Evolutionary conservation across 2,888 invertebrate genomes (phyloP), one percentile per base, ranked within the genome.

Genomic region (Cantharis nigra): DNA sequence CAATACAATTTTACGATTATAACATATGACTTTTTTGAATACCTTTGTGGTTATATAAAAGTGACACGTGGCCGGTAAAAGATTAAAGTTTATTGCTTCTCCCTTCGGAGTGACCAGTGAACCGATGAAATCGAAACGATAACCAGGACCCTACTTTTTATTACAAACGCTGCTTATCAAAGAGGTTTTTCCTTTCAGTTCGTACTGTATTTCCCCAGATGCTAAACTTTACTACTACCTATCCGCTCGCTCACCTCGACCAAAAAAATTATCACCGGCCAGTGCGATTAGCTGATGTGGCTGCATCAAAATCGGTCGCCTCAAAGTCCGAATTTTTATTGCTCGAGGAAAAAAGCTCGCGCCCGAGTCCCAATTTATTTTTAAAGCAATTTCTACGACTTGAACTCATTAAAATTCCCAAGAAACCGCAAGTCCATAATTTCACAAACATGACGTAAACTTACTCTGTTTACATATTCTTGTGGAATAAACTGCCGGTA

Each of bases 381-480:
- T n/a, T 20, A 67, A 67, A 67, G 26, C 80, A 80, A 82, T 80
- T 81, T 82, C 81, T 82, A 80, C 83, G 72, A 85, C 84, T 84
- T 26, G 82, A 83, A 74, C 81, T 78, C 81, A 83, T 85, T 84
- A 84, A 84, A 84, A 84, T 84, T 84, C 83, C 81, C 80, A 74
- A 79, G 82, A 81, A 79, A 83, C 84, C 84, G 82, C 83, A 80
- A 82, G 83, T 82, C 83, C 82, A 85, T 85, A 85, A 85, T 84
- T 85, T 83, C 81, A 82, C 83, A 83, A 85, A 84, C 83, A 83
- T 83, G 84, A 84, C 84, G 82, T 80, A 82, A 83, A 83, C 80
- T 81, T 83, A 82, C 80, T 83, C 81, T 85, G 84, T 85, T 85
- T 86, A 86, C 85, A 85, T 86, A 86, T 85, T 85, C 84, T 81